Evolutionary conservation across 2,797 vertebrate species (phyloP), one percentile per base, ranked within the genome.

Genomic region (Percopsis omiscomaycus): DNA sequence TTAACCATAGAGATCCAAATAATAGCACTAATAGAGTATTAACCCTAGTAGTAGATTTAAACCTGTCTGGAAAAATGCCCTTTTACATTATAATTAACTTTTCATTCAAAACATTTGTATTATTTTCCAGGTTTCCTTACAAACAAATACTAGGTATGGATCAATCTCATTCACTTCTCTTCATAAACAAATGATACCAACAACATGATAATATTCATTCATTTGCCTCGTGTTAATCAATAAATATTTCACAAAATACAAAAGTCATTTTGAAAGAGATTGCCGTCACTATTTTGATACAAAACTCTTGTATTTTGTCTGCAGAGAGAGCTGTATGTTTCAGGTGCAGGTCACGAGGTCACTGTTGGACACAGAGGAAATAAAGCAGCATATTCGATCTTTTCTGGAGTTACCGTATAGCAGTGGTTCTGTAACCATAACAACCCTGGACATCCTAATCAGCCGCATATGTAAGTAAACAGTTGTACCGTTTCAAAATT

Each of bases 281-380:
- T 22, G 22, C 22, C 1, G 22, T 22, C 22, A 22, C 22, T 1
- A 22, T 30, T 32, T 47, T 53, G 11, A 29, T 11, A 46, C 12
- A 45, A 14, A n/a, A 29, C 47, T 54, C 0, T 51, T 10, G 22
- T 22, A 22, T 47, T 66, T 44, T 66, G 48, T 68, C 53, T 71
- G 63, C 81, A 92, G 85, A 63, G 77, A 83, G 77, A 84, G 85
- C 63, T 91, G 88, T 46, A 46, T 85, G 28, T 93, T 92, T 79
- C 91, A 92, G 65, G 81, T 92, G 12, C 72, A 77, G 69, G 89
- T 90, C 16, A 68, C 51, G 46, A 78, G 13, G 70, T 64, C 58
- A 2, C 71, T 59, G 5, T 77, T 61, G 32, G 69, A 87, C 66
- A 52, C 80, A 0, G 50, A 66, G 53, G 64, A 89, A 62, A 88